Percentiles rank a stretch among this genome's conserved stretches.
Evolutionary conservation across 2,797 vertebrate genomes (phyloP).

Genomic region (Florisuga fusca): DNA sequence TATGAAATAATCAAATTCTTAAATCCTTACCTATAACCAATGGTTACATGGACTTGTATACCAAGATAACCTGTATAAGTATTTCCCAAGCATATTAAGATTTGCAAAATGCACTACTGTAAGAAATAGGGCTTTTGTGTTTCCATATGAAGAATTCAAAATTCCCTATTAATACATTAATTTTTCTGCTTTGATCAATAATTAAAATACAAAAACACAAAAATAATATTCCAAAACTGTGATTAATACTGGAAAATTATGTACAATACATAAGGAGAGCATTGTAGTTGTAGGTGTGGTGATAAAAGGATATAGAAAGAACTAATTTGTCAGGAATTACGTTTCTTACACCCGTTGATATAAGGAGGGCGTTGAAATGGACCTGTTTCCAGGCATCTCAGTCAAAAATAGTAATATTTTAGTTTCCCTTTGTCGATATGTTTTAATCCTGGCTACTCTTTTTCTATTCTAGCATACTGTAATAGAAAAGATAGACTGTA

Average conservation of each 20-base stretch:
- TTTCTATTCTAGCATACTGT: background rate
- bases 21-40: background rate
- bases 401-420: background rate
- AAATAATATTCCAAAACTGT: background rate
- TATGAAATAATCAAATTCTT: background rate
- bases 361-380: background rate
- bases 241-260: background rate
- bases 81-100: background rate
- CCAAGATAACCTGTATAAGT: background rate
- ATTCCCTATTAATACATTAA: background rate
- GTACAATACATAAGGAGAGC: background rate
- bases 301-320: background rate
- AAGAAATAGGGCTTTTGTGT: background rate
- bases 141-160: background rate
- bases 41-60: background rate
- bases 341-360: background rate
- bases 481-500: background rate
- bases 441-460: background rate
- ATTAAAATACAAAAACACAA: background rate
- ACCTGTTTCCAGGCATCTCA: background rate
- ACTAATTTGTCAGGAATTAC: background rate
- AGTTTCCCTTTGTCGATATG: background rate
- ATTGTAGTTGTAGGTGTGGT: background rate
- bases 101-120: background rate
- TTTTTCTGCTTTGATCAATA: background rate